Percentiles rank a stretch among this genome's conserved stretches.
Conservation (phyloP, 1,140 invertebrate species). For the Cotesia glomerata region DNA sequence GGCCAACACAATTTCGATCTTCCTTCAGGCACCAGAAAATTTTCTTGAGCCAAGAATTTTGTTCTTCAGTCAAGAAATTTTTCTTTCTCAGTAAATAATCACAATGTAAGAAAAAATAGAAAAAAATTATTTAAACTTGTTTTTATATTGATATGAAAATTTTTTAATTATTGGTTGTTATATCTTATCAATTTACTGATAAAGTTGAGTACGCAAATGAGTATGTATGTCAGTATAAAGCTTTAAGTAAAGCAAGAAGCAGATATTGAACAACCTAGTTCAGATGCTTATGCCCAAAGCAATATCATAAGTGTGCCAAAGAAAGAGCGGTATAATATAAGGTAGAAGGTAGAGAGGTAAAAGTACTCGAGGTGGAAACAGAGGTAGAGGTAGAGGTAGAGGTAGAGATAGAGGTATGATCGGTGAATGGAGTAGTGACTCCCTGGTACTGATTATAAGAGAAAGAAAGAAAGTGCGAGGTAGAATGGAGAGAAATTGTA, state of each 20-base stretch:
- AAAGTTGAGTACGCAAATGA: background rate
- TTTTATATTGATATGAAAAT: no score
- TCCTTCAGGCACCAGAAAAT: no score
- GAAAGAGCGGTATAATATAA: slow-evolving; percentile 40
- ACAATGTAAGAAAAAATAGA: no score
- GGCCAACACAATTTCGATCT: no score
- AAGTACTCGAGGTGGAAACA: background rate
- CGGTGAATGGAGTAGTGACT: background rate
- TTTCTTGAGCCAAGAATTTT: no score
- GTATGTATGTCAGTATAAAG: background rate
- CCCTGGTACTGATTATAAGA: background rate
- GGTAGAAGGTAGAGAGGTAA: no score
- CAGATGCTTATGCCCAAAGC: slow-evolving; percentile 17
- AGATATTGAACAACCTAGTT: slow-evolving; percentile 35
- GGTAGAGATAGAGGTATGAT: background rate
- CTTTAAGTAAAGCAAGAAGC: background rate
- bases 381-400: background rate
- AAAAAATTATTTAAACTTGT: no score
- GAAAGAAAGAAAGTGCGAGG: slow-evolving; percentile 8
- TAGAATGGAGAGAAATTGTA: background rate
- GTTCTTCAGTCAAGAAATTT: no score
- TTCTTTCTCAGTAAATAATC: no score
- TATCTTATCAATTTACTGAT: background rate
- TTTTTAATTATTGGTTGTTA: no score
- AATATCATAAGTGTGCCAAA: slow-evolving; percentile 51